Conservation (phyloP, 2,888 invertebrate genomes). For the Brachypalpus laphriformis region DNA sequence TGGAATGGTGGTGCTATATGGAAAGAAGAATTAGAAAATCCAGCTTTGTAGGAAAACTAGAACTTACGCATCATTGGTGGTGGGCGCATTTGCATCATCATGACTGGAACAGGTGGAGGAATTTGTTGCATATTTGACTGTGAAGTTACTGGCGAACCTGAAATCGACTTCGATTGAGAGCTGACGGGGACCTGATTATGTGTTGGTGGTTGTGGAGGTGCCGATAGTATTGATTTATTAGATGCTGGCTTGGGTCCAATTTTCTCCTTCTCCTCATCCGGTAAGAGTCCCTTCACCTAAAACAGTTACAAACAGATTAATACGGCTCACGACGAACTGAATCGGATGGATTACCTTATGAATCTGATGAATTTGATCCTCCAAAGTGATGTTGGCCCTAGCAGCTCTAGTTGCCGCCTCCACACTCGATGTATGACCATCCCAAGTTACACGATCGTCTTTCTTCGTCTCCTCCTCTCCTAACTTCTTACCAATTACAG, state of each 20-base stretch:
- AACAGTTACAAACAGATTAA: not conserved
- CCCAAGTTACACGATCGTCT: slow-evolving; percentile 98
- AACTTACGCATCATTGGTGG: slow-evolving; percentile 83
- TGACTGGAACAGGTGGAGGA: slow-evolving; percentile 80
- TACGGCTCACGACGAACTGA: not conserved
- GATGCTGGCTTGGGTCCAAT: slow-evolving; percentile 94
- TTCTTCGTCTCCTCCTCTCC: slow-evolving; percentile 93
- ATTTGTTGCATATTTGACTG: slow-evolving; percentile 76
- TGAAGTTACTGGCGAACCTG: slow-evolving; percentile 76
- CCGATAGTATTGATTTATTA: slow-evolving; percentile 79
- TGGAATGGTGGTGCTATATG: slow-evolving; percentile 83
- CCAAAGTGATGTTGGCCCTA: slow-evolving; percentile 96
- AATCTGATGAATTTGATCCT: slow-evolving; percentile 98
- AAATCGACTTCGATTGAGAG: slow-evolving; percentile 75
- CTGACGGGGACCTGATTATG: slow-evolving; percentile 72
- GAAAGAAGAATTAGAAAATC: not conserved
- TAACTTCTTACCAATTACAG: slow-evolving; percentile 99
- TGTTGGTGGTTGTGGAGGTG: slow-evolving; percentile 80
- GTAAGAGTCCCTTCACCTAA: slow-evolving; percentile 92
- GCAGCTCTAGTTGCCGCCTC: slow-evolving; percentile 97
- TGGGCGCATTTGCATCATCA: slow-evolving; percentile 83
- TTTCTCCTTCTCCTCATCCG: slow-evolving; percentile 98
- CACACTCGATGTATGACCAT: slow-evolving; percentile 98
- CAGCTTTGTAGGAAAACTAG: not conserved
- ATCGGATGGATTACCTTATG: slow-evolving; percentile 87